Conservation (phyloP, 1,140 invertebrate species). For the Zelostemma sp. region DNA sequence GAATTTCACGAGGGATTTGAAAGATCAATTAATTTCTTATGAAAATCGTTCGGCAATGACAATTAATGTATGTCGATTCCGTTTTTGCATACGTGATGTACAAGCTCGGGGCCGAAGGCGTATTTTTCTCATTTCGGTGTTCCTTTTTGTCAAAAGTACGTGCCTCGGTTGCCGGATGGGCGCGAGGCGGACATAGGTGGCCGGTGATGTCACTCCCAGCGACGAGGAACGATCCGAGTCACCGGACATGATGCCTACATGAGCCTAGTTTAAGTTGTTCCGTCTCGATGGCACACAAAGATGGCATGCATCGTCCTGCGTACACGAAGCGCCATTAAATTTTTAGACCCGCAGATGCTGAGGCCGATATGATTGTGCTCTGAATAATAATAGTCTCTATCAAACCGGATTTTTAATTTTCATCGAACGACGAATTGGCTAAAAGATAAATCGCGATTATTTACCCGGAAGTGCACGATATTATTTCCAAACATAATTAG, state of each 20-base stretch:
- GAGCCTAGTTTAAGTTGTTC: constrained; percentile 59
- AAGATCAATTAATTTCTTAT: too few relatives aligned
- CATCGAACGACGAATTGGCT: too few relatives aligned
- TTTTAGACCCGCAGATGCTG: background rate
- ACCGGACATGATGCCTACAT: constrained; percentile 57
- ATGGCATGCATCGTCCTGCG: constrained; percentile 55
- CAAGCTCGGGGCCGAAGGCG: constrained; percentile 57
- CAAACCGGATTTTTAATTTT: too few relatives aligned
- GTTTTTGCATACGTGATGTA: constrained; percentile 53
- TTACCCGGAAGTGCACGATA: too few relatives aligned
- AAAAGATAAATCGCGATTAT: too few relatives aligned
- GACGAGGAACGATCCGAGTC: constrained; percentile 47
- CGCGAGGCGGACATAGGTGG: constrained; percentile 58
- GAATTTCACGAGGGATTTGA: too few relatives aligned
- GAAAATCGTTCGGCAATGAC: too few relatives aligned
- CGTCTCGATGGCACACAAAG: constrained; percentile 65
- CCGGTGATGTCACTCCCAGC: constrained; percentile 63
- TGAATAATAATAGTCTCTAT: too few relatives aligned
- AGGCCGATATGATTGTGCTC: background rate
- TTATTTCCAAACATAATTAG: too few relatives aligned
- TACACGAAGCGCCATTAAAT: constrained; percentile 44
- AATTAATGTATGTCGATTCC: too few relatives aligned
- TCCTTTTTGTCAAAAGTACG: constrained; percentile 57
- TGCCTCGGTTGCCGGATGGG: constrained; percentile 56
- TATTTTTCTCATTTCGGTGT: constrained; percentile 59